A percentile compares a stretch with the other conserved stretches of the same genome.
Conservation (phyloP, 2,888 invertebrate genomes). For the Papilio elwesi region DNA sequence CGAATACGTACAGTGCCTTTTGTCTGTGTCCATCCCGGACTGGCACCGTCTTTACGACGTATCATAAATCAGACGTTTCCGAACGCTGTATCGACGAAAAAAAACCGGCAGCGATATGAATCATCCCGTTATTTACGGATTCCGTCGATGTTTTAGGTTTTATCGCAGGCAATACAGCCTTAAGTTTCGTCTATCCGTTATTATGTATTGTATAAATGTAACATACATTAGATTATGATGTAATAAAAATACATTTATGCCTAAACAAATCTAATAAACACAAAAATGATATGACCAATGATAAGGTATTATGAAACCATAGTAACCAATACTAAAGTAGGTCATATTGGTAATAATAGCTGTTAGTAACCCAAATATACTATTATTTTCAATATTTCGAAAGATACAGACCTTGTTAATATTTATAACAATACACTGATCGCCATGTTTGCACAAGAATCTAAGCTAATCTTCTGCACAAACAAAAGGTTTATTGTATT, state of each 20-base stretch:
- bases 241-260: neutral
- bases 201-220: neutral
- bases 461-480: no score
- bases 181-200: constrained; percentile 1
- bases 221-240: neutral
- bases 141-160: constrained; percentile 30
- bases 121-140: constrained; percentile 32
- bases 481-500: no score
- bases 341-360: no score
- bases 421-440: neutral
- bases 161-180: constrained; percentile 27
- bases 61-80: constrained; percentile 39
- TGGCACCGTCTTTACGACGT: constrained; percentile 38
- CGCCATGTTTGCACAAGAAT: no score
- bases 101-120: constrained; percentile 30
- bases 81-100: constrained; percentile 37
- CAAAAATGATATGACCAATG: no score
- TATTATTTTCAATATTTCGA: neutral
- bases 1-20: constrained; percentile 27
- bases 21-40: constrained; percentile 32
- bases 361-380: no score
- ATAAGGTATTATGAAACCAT: no score
- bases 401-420: neutral
- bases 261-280: no score
- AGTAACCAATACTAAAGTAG: no score